Base-by-base conservation (phyloP, 2,888 invertebrate species). In the Campoplex capitator region DNA sequence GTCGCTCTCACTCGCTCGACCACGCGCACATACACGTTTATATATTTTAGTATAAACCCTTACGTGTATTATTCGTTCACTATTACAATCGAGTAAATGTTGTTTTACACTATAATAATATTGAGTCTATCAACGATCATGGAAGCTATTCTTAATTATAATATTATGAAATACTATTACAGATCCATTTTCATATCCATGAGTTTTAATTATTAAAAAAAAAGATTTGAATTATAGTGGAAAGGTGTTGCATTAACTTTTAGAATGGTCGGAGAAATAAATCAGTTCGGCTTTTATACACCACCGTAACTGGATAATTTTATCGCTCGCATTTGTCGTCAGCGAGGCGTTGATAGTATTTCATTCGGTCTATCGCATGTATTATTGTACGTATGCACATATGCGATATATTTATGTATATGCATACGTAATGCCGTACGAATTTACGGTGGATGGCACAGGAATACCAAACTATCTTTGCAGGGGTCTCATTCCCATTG, bases 281-380 rank as follows among this genome's bases (percentile, higher is more conserved):
- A 83, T 83, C 65, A 70, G 65, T 58, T 38, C 8, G 18, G 42
- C 78, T 83, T 79, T 82, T 77, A 79, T 77, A 75, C 23, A 23
- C 54, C 45, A 54, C 58, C 28, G 58, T 68, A 77, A 83, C 28
- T 62, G 35, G 78, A 70, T 23, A 28, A 78, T 78, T 85, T 85
- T 85, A 85, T 83, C 85, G 83, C 70, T 35, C 78, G 85, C 75
- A 83, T 78, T 85, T 85, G 78, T 83, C 85, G 51, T 62, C 70
- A 68, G 68, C 67, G 71, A 56, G n/a, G 23, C 51, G 28, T 78
- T 42, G 35, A 67, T 68, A 62, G 45, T 76, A 48, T 71, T 74
- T 78, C 65, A 68, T 73, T 48, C 38, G 51, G n/a, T 38, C 8
- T 58, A 35, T 71, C 45, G 67, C 18, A 67, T 48, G 68, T 70